Percentiles rank a stretch among this genome's conserved stretches.
Evolutionary conservation across 2,797 vertebrate genomes (phyloP).

Genomic region (Arctocebus calabarensis): DNA sequence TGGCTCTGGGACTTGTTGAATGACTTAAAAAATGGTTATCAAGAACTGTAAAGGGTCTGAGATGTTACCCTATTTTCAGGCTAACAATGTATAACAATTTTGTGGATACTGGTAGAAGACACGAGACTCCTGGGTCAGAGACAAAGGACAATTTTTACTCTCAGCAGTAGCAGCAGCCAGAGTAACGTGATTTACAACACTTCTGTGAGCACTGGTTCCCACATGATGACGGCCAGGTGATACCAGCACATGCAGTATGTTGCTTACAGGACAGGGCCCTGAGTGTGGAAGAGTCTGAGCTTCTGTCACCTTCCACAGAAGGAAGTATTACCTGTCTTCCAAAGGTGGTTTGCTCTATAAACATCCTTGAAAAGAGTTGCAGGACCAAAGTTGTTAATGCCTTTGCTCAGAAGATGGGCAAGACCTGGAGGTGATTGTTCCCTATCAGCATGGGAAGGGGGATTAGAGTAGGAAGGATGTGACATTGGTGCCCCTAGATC

Average conservation of each 20-base stretch:
- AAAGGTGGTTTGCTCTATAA: background rate
- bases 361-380: slow-evolving; percentile 27
- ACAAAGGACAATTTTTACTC: background rate
- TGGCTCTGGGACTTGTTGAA: background rate
- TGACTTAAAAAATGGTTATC: background rate
- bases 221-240: background rate
- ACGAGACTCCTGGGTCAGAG: background rate
- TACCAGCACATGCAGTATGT: background rate
- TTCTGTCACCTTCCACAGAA: background rate
- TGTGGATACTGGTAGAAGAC: background rate
- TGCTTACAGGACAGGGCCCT: background rate
- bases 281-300: background rate
- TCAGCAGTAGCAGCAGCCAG: background rate
- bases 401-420: background rate
- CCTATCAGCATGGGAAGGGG: background rate
- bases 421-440: background rate
- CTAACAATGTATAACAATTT: background rate
- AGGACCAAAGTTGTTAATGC: slow-evolving; percentile 1
- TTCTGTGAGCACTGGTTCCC: background rate
- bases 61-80: background rate
- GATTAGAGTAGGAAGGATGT: background rate
- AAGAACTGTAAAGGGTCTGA: slow-evolving; percentile 22
- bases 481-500: background rate
- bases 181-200: background rate
- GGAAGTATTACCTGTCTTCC: background rate